Percentiles rank a stretch among this genome's conserved stretches.
Evolutionary conservation across 2,888 invertebrate genomes (phyloP).

Genomic region (Trisateles emortualis): DNA sequence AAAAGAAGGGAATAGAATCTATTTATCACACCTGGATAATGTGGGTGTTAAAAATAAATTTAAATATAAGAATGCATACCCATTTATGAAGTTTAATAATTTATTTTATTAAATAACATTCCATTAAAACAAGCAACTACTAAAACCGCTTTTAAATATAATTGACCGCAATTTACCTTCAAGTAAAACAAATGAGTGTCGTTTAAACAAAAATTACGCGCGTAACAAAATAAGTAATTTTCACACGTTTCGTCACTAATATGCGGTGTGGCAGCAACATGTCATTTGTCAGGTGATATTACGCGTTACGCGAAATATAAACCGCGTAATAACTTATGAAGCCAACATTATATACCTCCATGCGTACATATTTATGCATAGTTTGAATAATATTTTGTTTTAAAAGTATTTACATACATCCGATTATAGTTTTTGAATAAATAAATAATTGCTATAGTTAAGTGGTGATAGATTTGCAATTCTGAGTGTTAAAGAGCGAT

Average conservation of each 20-base stretch:
- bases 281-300: constrained; percentile 37
- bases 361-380: constrained; percentile 5
- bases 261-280: constrained; percentile 26
- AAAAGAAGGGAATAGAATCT: too few relatives aligned
- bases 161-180: constrained; percentile 18
- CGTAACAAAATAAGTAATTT: constrained; percentile 37
- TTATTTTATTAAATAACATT: too few relatives aligned
- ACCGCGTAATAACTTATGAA: not conserved
- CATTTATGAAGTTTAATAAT: too few relatives aligned
- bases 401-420: too few relatives aligned
- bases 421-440: too few relatives aligned
- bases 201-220: constrained; percentile 34
- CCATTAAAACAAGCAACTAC: not conserved
- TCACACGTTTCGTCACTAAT: constrained; percentile 33
- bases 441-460: too few relatives aligned
- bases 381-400: not conserved
- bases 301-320: constrained; percentile 2
- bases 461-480: too few relatives aligned
- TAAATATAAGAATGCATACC: too few relatives aligned
- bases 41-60: too few relatives aligned
- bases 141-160: constrained; percentile 16
- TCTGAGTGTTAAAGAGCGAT: too few relatives aligned
- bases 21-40: too few relatives aligned
- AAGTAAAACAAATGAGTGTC: constrained; percentile 28
- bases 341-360: too few relatives aligned